Evolutionary conservation across 1,140 invertebrate species (phyloP).

Genomic region (Phenacoccus solenopsis): DNA sequence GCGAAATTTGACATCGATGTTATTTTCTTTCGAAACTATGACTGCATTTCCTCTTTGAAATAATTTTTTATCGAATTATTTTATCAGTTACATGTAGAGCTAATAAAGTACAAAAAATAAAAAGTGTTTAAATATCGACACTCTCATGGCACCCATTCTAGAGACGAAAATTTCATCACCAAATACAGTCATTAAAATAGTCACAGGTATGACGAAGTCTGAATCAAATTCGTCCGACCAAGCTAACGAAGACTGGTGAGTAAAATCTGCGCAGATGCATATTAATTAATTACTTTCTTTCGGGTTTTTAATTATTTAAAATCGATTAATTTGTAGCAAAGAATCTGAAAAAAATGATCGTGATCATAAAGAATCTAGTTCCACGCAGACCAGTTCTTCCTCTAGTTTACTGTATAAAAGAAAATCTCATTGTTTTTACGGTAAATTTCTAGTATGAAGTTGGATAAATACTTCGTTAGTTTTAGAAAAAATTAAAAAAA

Average conservation of each 20-base stretch:
- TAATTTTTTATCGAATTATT: too few species aligned
- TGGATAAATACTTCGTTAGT: too few species aligned
- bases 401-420: constrained; percentile 7
- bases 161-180: constrained; percentile 6
- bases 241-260: neutral
- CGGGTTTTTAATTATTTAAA: neutral
- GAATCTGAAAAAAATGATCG: neutral
- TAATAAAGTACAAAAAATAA: too few species aligned
- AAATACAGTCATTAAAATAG: neutral
- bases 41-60: too few species aligned
- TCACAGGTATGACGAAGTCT: neutral
- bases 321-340: constrained; percentile 10
- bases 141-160: neutral
- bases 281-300: neutral
- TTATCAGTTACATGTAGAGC: too few species aligned
- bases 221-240: neutral
- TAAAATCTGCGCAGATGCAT: neutral
- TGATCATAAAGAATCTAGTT: constrained; percentile 11
- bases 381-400: constrained; percentile 9
- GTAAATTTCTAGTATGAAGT: constrained; percentile 9
- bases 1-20: too few species aligned
- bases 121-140: too few species aligned
- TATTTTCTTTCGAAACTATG: too few species aligned
- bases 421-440: constrained; percentile 8
- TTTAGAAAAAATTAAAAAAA: too few species aligned